Conservation (phyloP, 2,888 invertebrate genomes). For the Aspidapion aeneum region DNA sequence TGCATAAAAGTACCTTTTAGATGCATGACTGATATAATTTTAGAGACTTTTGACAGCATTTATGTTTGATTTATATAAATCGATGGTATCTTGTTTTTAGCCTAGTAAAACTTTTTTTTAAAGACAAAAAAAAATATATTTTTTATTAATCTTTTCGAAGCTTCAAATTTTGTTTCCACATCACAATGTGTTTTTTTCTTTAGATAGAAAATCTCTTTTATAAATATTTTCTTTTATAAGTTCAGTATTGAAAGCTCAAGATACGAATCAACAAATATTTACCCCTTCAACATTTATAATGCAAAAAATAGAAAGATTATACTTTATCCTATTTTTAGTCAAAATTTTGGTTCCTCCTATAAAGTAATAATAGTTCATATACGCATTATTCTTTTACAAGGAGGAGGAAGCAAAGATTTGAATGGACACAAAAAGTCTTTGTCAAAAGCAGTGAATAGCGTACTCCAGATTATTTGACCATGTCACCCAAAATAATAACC, state of each 20-base stretch:
- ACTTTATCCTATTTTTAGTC: not conserved
- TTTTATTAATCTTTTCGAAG: too few species aligned
- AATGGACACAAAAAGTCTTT: not conserved
- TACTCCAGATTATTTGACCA: not conserved
- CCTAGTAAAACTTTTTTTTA: too few species aligned
- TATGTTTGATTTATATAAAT: not conserved
- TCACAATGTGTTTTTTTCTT: too few species aligned
- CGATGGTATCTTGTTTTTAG: too few species aligned
- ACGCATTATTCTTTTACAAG: not conserved
- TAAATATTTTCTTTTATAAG: not conserved
- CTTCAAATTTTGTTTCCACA: too few species aligned
- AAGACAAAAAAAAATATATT: too few species aligned
- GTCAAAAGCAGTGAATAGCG: not conserved
- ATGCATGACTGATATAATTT: not conserved
- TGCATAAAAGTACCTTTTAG: not conserved
- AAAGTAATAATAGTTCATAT: not conserved
- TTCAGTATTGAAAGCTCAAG: not conserved
- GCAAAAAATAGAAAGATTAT: not conserved
- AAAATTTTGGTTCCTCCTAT: not conserved
- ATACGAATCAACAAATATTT: not conserved
- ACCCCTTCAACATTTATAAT: not conserved
- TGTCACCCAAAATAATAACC: not conserved
- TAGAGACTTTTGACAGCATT: not conserved
- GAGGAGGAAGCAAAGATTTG: not conserved
- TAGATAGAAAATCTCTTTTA: too few species aligned